Percentiles rank a stretch among this genome's conserved stretches.
These are phyloP conservation scores for Notothenia coriiceps DNA, from an alignment of 2,113 vertebrate species.

Conservation along the genomic window DNA sequence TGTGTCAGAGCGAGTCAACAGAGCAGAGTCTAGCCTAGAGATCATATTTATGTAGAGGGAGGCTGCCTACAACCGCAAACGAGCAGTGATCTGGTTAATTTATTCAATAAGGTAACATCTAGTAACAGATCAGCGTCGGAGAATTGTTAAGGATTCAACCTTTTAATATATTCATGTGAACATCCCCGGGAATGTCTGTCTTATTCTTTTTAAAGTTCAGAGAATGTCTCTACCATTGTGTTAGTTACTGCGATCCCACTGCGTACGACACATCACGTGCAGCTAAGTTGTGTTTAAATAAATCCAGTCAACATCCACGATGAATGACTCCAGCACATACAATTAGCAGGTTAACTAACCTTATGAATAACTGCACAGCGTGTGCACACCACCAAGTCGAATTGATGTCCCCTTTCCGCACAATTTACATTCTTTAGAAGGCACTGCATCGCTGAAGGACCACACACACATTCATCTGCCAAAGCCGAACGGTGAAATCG, in stretches of 20 bases:
- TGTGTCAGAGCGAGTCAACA: constrained; percentile 74
- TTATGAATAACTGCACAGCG: constrained; percentile 53
- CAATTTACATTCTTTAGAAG: constrained; percentile 62
- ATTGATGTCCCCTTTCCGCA: constrained; percentile 52
- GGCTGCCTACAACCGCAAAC: constrained; percentile 65
- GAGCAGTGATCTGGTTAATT: constrained; percentile 74
- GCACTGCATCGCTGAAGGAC: constrained; percentile 19
- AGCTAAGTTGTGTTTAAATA: constrained; percentile 10
- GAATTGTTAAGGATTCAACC: constrained; percentile 40
- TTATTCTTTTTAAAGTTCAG: constrained; percentile 52
- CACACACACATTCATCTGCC: constrained; percentile 30
- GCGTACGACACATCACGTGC: neutral
- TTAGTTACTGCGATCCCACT: constrained; percentile 1
- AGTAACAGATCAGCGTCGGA: constrained; percentile 64
- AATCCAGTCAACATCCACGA: constrained; percentile 11
- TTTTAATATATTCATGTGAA: constrained; percentile 67
- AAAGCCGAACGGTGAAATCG: constrained; percentile 34
- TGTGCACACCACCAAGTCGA: constrained; percentile 39
- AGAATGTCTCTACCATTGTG: constrained; percentile 6
- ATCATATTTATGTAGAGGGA: constrained; percentile 81
- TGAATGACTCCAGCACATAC: constrained; percentile 30
- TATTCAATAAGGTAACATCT: constrained; percentile 66
- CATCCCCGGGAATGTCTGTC: constrained; percentile 14
- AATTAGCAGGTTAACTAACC: constrained; percentile 64
- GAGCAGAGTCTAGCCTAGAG: constrained; percentile 64